These are phyloP conservation scores for Nymphicus hollandicus DNA, from an alignment of 2,113 vertebrate genomes.

Conservation along the genomic window DNA sequence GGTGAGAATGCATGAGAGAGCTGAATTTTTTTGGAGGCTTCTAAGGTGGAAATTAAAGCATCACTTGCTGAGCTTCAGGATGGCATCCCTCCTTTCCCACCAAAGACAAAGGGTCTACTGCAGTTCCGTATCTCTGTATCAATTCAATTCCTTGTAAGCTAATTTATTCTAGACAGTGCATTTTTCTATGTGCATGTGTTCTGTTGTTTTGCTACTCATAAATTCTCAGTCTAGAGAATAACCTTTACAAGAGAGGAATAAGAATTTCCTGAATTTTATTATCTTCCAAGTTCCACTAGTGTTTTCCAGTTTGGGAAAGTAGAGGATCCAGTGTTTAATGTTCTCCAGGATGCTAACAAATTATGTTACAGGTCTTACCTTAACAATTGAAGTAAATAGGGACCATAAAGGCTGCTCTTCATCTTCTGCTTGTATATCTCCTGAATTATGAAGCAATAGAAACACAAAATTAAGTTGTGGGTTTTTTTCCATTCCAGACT, in stretches of 20 bases:
- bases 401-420: not conserved
- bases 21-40: not conserved
- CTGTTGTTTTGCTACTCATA: not conserved
- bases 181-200: constrained; percentile 1
- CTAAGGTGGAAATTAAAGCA: not conserved
- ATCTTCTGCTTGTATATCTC: not conserved
- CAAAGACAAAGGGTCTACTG: not conserved
- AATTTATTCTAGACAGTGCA: not conserved
- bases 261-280: constrained; percentile 8
- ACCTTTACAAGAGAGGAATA: constrained; percentile 9
- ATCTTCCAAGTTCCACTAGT: not conserved
- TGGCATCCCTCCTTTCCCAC: not conserved
- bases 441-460: not conserved
- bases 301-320: not conserved
- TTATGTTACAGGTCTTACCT: not conserved
- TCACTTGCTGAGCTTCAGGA: not conserved
- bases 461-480: not conserved
- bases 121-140: not conserved
- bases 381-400: not conserved
- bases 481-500: not conserved
- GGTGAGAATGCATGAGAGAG: not conserved
- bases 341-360: not conserved
- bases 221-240: constrained; percentile 16
- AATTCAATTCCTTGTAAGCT: not conserved
- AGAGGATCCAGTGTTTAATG: not conserved